Evolutionary conservation across 2,888 invertebrate genomes (phyloP), one percentile per base, ranked within the genome.

Genomic region (Drosophila hamatofila): DNA sequence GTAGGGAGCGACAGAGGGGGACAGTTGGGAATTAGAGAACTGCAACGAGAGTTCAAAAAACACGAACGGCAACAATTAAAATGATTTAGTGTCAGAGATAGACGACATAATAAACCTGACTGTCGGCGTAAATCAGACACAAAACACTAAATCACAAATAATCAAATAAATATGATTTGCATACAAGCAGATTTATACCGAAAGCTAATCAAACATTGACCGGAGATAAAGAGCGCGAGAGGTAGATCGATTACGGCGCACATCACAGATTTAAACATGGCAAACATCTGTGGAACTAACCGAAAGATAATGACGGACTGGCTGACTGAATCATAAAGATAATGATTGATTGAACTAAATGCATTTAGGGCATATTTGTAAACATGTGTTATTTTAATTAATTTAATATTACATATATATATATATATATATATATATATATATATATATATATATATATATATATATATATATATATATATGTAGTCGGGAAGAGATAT

Each of bases 121-220:
- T 83, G 84, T 83, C 84, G 80, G 44, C 81, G 87, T 89, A 83
- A 85, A 89, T 89, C 89, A 85, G 89, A 37, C 56, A 64, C 58
- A 62, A 46, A 60, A 62, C 87, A 80, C 73, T 85, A 89, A 85
- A 85, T 85, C 89, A 89, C 72, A 78, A 60, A 71, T 81, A 81
- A 80, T 87, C 85, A 85, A 85, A 88, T 82, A 86, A 83, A 89
- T 85, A 88, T 89, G 89, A 89, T 89, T 86, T 89, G 88, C 89
- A 86, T 88, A 88, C 80, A 88, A 86, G 74, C 73, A 67, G 81
- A 89, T 83, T 77, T 73, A 71, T 78, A 67, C 75, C 57, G 64
- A 75, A 56, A 51, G 35, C 41, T 67, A 66, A 63, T 69, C 64
- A 60, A 66, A 75, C 55, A 52, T 27, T 44, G 27, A 21, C 51